Percentiles rank a stretch among this genome's conserved stretches.
Conservation (phyloP, 2,888 invertebrate species). For the Sycophila texana region DNA sequence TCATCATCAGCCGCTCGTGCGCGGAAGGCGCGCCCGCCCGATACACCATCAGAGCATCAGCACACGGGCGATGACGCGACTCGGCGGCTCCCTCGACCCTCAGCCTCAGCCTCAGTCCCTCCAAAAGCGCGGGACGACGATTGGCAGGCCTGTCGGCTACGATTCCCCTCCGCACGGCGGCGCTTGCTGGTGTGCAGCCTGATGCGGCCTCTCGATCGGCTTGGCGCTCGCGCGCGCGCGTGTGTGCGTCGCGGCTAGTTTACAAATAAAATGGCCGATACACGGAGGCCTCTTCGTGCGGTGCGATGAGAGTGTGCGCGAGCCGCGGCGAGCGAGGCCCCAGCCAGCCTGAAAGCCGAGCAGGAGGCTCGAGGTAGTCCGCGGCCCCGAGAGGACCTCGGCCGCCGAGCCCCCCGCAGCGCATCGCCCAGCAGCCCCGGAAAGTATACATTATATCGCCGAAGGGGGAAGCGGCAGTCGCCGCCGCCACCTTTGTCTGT, state of each 20-base stretch:
- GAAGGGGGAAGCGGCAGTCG: background rate
- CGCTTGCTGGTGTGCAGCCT: background rate
- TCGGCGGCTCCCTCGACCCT: slow-evolving; percentile 65
- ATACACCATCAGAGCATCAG: too few species aligned
- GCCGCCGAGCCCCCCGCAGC: background rate
- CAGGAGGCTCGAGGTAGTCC: background rate
- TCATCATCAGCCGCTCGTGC: slow-evolving; percentile 42
- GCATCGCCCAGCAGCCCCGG: background rate
- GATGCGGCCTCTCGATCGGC: background rate
- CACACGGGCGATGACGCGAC: too few species aligned
- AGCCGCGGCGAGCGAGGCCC: slow-evolving; percentile 5
- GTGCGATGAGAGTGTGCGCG: slow-evolving; percentile 43
- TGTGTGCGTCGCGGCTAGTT: slow-evolving; percentile 71
- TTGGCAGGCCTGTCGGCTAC: slow-evolving; percentile 64
- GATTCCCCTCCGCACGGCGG: background rate
- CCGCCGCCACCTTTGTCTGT: slow-evolving; percentile 32
- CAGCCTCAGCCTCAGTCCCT: too few species aligned
- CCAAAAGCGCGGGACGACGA: slow-evolving; percentile 69
- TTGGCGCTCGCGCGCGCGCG: slow-evolving; percentile 16
- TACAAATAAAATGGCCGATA: slow-evolving; percentile 75
- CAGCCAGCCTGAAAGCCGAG: background rate
- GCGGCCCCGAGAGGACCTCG: background rate
- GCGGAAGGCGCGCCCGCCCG: too few species aligned
- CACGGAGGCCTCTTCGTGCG: slow-evolving; percentile 53
- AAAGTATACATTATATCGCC: background rate